Evolutionary conservation across 2,113 vertebrate genomes (phyloP).

Genomic region (Engystomops pustulosus): DNA sequence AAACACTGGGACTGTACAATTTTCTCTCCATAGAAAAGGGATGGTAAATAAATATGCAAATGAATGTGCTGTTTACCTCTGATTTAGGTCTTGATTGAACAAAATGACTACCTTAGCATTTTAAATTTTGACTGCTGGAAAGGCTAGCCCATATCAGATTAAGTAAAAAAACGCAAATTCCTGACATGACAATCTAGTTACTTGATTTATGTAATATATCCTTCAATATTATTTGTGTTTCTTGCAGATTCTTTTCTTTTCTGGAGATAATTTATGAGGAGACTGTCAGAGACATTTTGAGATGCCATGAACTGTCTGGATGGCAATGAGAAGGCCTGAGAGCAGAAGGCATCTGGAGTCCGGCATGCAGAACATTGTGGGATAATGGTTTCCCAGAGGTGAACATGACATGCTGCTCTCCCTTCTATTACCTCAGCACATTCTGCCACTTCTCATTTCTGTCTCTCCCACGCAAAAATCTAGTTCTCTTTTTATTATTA

Average conservation of each 20-base stretch:
- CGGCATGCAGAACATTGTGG: slow-evolving; percentile 28
- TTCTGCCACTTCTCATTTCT: slow-evolving; percentile 35
- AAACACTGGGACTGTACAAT: background rate
- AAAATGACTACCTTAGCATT: slow-evolving; percentile 20
- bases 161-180: slow-evolving; percentile 15
- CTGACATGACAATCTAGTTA: slow-evolving; percentile 30
- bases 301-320: slow-evolving; percentile 37
- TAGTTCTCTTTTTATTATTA: slow-evolving; percentile 17
- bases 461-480: slow-evolving; percentile 25
- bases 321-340: slow-evolving; percentile 26
- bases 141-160: background rate
- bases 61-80: background rate
- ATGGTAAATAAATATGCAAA: slow-evolving; percentile 5
- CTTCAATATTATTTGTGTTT: slow-evolving; percentile 38
- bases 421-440: slow-evolving; percentile 34
- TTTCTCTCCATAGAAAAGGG: background rate
- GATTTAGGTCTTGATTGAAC: background rate
- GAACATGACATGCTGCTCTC: slow-evolving; percentile 33
- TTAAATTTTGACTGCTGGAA: background rate
- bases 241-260: slow-evolving; percentile 34
- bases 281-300: slow-evolving; percentile 20
- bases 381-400: slow-evolving; percentile 50
- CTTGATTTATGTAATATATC: slow-evolving; percentile 28
- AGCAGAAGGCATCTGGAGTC: slow-evolving; percentile 15
- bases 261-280: slow-evolving; percentile 30